Evolutionary conservation across 2,888 invertebrate genomes (phyloP), one percentile per base, ranked within the genome.

Genomic region (Matsumyia berberina): DNA sequence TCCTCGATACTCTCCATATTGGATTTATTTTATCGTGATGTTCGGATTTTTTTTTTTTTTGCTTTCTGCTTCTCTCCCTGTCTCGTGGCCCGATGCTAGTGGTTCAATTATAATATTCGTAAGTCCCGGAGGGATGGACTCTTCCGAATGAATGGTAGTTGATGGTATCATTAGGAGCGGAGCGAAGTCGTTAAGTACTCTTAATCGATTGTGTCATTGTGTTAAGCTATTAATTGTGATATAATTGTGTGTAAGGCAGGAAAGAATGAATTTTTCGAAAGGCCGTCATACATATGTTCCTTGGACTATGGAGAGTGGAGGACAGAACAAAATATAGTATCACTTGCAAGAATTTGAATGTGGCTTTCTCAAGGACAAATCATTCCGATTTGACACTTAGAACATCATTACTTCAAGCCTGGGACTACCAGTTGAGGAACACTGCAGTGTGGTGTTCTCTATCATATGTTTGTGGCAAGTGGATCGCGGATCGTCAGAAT

Each of bases 141-240:
- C 35, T 66, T 78, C 37, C 57, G 46, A 66, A 78, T 72, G 67
- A 67, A 67, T 70, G 49, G 37, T 53, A 51, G 70, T 72, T 72
- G 82, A 78, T 83, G 67, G 57, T 78, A 79, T 79, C 73, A 74
- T 83, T 83, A 83, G 60, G 55, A 53, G 53, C 44, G 42, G 55
- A 62, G 67, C 67, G 46, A 69, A 72, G 67, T 83, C 51, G 79
- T 79, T 83, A 79, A 83, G 83, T 83, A 83, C 79, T 83, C 73
- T 83, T 83, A 83, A 83, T 83, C 83, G 79, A 83, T 83, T 79
- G 62, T 83, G 79, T 79, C 73, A 60, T 78, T 83, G 62, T 73
- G 79, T 79, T 83, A 73, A 83, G 72, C 79, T 79, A 83, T 73
- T 83, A 83, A 83, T 83, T 83, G 78, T 79, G 60, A 73, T 72